Evolutionary conservation across 2,888 invertebrate species (phyloP).

Genomic region (Oligia fasciuncula): DNA sequence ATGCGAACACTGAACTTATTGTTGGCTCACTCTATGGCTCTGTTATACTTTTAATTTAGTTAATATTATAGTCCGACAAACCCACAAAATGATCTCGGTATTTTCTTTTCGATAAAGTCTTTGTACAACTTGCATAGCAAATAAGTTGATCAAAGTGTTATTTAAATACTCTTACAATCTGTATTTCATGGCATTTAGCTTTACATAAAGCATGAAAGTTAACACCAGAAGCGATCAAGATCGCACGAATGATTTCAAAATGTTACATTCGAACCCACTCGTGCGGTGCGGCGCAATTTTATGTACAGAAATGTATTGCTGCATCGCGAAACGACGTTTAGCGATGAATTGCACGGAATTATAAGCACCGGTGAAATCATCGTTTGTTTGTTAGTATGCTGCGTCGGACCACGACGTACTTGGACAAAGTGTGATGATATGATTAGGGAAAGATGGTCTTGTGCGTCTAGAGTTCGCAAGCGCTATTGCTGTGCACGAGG

Average conservation of each 20-base stretch:
- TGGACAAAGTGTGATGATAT: neutral
- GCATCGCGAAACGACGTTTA: slow-evolving; percentile 6
- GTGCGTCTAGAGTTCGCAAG: too few species aligned
- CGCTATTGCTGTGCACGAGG: too few species aligned
- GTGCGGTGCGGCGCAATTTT: slow-evolving; percentile 15
- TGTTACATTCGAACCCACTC: slow-evolving; percentile 12
- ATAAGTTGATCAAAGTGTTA: neutral
- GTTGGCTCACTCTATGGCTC: neutral
- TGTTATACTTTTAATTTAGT: slow-evolving; percentile 30
- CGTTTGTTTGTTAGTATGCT: neutral
- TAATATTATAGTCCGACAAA: slow-evolving; percentile 10
- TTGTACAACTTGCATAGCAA: neutral
- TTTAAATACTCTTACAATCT: neutral
- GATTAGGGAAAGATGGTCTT: neutral
- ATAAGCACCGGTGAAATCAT: neutral
- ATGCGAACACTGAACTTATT: slow-evolving; percentile 50
- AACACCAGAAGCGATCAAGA: neutral
- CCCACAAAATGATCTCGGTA: neutral
- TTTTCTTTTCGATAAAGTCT: neutral
- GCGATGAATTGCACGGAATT: neutral
- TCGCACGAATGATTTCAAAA: slow-evolving; percentile 10
- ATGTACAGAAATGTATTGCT: neutral
- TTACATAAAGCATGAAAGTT: neutral
- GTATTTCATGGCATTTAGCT: neutral
- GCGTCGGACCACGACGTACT: neutral